phyloP scores from a whole-genome alignment of 2,888 invertebrate genomes.

The Deladenus siricidicola region DNA sequence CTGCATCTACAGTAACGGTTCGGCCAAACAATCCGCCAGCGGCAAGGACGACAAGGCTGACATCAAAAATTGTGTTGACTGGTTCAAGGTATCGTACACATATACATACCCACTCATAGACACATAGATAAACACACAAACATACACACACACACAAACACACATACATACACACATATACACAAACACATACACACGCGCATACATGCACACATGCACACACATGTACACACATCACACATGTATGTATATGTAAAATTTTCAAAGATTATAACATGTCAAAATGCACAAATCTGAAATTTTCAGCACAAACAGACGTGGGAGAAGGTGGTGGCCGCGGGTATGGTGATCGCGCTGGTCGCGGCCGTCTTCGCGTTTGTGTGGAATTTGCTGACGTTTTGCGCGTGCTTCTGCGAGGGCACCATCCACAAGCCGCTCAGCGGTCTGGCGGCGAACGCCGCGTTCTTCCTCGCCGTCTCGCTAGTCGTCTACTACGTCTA shows the following conservation, averaged over 20 bases:
- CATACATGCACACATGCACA: not conserved
- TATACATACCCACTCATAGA: not conserved
- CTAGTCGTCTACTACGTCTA: constrained; percentile 15
- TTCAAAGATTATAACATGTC: too few species aligned
- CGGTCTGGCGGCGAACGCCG: constrained; percentile 12
- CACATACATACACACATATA: not conserved
- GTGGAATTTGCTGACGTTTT: constrained; percentile 25
- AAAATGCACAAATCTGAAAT: too few species aligned
- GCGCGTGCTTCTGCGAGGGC: constrained; percentile 20
- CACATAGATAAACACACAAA: not conserved
- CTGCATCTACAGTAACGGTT: not conserved
- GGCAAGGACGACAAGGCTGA: not conserved
- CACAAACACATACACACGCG: not conserved
- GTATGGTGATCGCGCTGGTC: constrained; percentile 20
- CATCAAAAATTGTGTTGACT: constrained; percentile 1
- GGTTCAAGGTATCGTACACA: constrained; percentile 3
- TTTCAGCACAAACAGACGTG: constrained; percentile 16
- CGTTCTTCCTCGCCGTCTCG: constrained; percentile 14
- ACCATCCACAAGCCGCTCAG: constrained; percentile 22
- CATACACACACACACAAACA: not conserved
- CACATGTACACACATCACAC: too few species aligned
- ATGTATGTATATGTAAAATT: too few species aligned
- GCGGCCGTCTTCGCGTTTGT: constrained; percentile 21
- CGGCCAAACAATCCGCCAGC: not conserved
- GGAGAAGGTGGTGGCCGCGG: constrained; percentile 26